Evolutionary conservation across 2,797 vertebrate species (phyloP), one percentile per base, ranked within the genome.

Genomic region (Anas bernieri): DNA sequence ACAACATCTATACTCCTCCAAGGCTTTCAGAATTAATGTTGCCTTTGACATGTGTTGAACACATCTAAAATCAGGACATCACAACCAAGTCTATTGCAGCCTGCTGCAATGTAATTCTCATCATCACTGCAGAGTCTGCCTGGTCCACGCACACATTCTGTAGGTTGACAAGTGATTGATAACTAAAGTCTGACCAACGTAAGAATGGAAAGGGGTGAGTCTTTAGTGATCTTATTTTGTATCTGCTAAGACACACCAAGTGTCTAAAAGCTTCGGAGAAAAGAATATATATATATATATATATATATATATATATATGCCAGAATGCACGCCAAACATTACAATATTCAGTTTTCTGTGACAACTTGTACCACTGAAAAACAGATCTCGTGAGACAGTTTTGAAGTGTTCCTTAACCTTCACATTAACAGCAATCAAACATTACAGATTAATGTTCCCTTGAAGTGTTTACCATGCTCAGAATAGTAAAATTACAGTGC

Each of bases 321-420:
- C 62, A 90, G 54, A 93, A 90, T 88, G 30, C n/a, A 85, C 58
- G 91, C 88, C 72, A 96, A 94, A 91, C 68, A 94, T 20, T 73
- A 83, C 52, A 87, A 45, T n/a, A 69, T 9, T 76, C 72, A 61
- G 18, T 95, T 95, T 94, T 93, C 79, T 81, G 30, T 73, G 82
- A 94, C 88, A 96, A 89, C 8, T 16, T 88, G 35, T 69, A 73
- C 68, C 62, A 45, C 62, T 87, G 76, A 66, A 78, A 92, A 87
- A 77, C 11, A 46, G 64, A 48, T 84, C 93, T 90, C 86, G 72
- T 48, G 86, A 92, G 84, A 93, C 39, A 45, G 6, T 74, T 91
- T 75, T 69, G 77, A 82, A 63, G 67, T 93, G 91, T 94, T 83
- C 45, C 85, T 73, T 90, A 93, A 89, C 59, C 75, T 86, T 72